Evolutionary conservation across 1,140 invertebrate species (phyloP).

Genomic region (Halictus rubicundus): DNA sequence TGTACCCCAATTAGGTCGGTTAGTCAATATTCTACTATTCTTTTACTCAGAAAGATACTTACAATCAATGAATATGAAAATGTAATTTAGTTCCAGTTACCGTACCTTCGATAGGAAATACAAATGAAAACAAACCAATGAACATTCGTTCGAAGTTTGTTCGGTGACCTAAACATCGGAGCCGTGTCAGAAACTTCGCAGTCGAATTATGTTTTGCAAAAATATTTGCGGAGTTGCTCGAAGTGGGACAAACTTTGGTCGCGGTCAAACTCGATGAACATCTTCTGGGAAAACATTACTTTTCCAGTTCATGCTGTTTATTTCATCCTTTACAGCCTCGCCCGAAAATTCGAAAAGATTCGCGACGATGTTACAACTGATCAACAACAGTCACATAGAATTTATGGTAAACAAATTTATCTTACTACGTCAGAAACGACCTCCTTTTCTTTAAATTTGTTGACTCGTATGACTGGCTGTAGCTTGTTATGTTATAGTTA

Average conservation of each 20-base stretch:
- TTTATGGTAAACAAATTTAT: too few species aligned
- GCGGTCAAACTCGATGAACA: background rate
- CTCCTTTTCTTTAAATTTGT: too few species aligned
- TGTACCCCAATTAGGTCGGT: too few species aligned
- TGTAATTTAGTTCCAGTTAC: background rate
- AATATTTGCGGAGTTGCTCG: conserved; percentile 8
- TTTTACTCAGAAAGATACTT: background rate
- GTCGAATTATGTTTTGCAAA: conserved; percentile 2
- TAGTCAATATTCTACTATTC: too few species aligned
- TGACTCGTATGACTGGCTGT: too few species aligned
- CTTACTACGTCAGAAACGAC: too few species aligned
- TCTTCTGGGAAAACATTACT: conserved; percentile 11
- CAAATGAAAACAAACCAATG: background rate
- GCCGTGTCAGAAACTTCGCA: background rate
- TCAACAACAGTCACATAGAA: background rate
- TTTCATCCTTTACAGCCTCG: background rate
- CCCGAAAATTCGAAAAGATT: background rate
- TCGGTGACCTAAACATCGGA: background rate
- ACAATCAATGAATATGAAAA: background rate
- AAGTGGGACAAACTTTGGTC: conserved; percentile 2
- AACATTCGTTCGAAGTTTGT: background rate
- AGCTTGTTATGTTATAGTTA: too few species aligned
- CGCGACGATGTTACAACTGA: background rate
- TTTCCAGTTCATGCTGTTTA: background rate
- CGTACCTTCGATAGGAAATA: background rate